These are phyloP conservation scores for Corythucha ciliata DNA, from an alignment of 2,888 invertebrate genomes.

Conservation along the genomic window DNA sequence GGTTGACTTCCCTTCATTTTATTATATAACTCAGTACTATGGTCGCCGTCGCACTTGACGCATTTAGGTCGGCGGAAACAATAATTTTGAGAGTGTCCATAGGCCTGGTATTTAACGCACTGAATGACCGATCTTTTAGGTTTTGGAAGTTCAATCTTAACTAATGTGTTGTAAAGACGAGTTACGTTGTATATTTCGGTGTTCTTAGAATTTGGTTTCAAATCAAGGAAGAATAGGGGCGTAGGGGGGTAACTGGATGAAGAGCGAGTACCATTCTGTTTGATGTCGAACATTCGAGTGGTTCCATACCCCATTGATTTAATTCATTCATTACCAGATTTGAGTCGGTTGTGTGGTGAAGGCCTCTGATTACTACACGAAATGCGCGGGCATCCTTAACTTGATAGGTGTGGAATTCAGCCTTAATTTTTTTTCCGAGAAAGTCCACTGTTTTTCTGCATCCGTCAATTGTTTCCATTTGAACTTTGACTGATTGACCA, in stretches of 20 bases:
- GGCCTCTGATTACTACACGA: constrained; percentile 12
- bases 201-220: constrained; percentile 17
- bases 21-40: constrained; percentile 2
- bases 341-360: constrained; percentile 15
- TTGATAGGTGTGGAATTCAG: constrained; percentile 15
- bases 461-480: constrained; percentile 13
- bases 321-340: constrained; percentile 4
- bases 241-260: constrained; percentile 13
- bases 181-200: constrained; percentile 14
- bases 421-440: constrained; percentile 12
- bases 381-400: constrained; percentile 6
- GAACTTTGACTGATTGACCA: constrained; percentile 6
- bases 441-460: constrained; percentile 7
- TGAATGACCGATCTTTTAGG: constrained; percentile 13
- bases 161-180: constrained; percentile 5
- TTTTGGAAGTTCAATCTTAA: constrained; percentile 13
- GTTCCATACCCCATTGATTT: constrained; percentile 3
- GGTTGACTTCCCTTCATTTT: not conserved
- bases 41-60: constrained; percentile 16
- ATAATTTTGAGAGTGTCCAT: constrained; percentile 16
- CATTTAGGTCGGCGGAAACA: constrained; percentile 2
- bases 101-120: constrained; percentile 12
- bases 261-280: not conserved
- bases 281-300: too few species aligned
- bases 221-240: constrained; percentile 15